Conservation (phyloP, 2,888 invertebrate species). For the Polymixis flavicincta region DNA sequence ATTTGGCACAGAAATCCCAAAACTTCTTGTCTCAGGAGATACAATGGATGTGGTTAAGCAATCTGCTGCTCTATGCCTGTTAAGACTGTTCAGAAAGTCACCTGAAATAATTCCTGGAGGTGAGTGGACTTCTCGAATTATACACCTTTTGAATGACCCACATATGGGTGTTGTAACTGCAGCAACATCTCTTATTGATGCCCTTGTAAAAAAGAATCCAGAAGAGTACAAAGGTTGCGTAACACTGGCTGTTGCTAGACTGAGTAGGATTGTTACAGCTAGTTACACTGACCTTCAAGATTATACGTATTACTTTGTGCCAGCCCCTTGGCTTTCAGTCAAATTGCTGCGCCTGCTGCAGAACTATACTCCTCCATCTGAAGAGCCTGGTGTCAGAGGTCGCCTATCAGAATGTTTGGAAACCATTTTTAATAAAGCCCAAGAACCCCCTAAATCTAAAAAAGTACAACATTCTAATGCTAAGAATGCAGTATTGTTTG, state of each 20-base stretch:
- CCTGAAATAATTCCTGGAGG: slow-evolving; percentile 99
- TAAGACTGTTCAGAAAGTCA: slow-evolving; percentile 97
- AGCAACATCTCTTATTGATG: slow-evolving; percentile 99
- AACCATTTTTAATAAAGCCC: slow-evolving; percentile 99
- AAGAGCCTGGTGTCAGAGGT: slow-evolving; percentile 98
- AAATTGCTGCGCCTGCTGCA: slow-evolving; percentile 98
- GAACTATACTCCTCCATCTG: slow-evolving; percentile 99
- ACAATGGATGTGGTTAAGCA: slow-evolving; percentile 99
- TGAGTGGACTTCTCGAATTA: slow-evolving; percentile 99
- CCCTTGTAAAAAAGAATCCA: slow-evolving; percentile 99
- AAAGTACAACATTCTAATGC: slow-evolving; percentile 99
- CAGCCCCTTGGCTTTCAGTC: slow-evolving; percentile 99
- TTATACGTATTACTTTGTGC: slow-evolving; percentile 99
- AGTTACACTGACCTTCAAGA: slow-evolving; percentile 99
- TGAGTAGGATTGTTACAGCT: slow-evolving; percentile 99
- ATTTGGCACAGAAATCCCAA: slow-evolving; percentile 99
- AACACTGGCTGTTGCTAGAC: slow-evolving; percentile 98
- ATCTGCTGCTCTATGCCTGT: slow-evolving; percentile 98
- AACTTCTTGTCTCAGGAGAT: slow-evolving; percentile 99
- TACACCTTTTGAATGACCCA: slow-evolving; percentile 99
- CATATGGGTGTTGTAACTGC: slow-evolving; percentile 99
- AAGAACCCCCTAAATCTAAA: slow-evolving; percentile 99
- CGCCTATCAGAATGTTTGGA: slow-evolving; percentile 99
- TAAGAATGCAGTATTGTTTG: slow-evolving; percentile 99
- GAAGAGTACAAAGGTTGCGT: slow-evolving; percentile 99